Base-by-base conservation (phyloP, 2,888 invertebrate genomes). In the Drosophila nigricruria region DNA sequence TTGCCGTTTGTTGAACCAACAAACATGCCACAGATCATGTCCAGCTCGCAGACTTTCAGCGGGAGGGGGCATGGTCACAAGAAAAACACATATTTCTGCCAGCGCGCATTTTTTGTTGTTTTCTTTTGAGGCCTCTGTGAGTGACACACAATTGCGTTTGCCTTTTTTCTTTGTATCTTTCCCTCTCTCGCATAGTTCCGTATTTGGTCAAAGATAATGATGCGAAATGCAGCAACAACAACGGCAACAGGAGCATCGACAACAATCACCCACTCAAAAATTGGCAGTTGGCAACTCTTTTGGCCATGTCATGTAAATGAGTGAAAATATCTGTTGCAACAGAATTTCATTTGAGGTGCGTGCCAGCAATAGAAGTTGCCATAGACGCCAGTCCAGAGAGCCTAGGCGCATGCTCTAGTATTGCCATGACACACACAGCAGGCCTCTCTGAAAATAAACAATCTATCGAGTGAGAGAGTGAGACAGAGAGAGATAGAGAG, bases 181-280 rank as follows among this genome's bases (percentile, higher is more conserved):
- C 47, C 36, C 16, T 18, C n/a, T 27, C 25, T 53, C 76, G 68
- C 87, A 80, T 78, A 82, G 88, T 87, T 87, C 87, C 87, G 82
- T 87, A 87, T 87, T 87, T 87, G 87, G 87, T 81, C 87, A 87
- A 76, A 88, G 89, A 85, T 87, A 87, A 89, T 87, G 87, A 87
- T 87, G 87, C 89, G 89, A 89, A 89, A 87, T 87, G 88, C 62
- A 56, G 60, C 67, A 50, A 16, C 66, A 61, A 50, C 62, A 62
- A 14, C 67, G 63, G n/a, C 70, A 70, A 18, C 34, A 54, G 79
- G 66, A 77, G 42, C 73, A 57, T 50, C 72, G 49, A 53, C 78
- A 68, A 82, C 88, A 87, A 88, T 90, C 85, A 85, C 90, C 90
- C 85, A 86, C 85, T 86, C 88, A 89, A 81, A 86, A 89, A 89